Evolutionary conservation across 2,113 vertebrate species (phyloP).

Genomic region (Aplodontia rufa): DNA sequence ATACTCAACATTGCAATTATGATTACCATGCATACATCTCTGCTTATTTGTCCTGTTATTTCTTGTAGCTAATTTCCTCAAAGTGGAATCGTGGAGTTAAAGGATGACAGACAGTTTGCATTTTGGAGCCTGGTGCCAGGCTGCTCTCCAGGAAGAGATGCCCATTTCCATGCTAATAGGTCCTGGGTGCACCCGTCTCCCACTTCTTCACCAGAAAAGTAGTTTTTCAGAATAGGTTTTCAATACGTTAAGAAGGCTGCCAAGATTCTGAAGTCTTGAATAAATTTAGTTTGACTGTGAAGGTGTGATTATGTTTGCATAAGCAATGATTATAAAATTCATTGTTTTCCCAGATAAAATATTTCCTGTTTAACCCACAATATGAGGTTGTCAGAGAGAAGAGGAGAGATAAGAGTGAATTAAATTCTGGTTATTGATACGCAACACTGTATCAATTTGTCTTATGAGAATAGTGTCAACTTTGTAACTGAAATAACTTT

Average conservation of each 20-base stretch:
- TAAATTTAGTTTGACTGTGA: not conserved
- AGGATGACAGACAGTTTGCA: not conserved
- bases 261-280: conserved; percentile 9
- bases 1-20: not conserved
- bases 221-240: conserved; percentile 11
- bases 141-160: not conserved
- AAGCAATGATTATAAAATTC: not conserved
- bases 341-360: conserved; percentile 10
- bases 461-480: not conserved
- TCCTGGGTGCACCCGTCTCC: too few relatives aligned
- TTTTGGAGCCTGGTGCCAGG: not conserved
- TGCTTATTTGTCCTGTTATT: not conserved
- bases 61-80: not conserved
- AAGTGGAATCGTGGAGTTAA: not conserved
- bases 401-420: not conserved
- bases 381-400: not conserved
- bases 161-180: not conserved
- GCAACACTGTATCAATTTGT: not conserved
- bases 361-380: not conserved
- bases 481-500: not conserved
- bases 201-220: not conserved
- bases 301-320: not conserved
- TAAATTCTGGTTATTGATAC: not conserved
- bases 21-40: not conserved
- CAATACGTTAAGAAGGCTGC: not conserved